phyloP scores from a whole-genome alignment of 2,113 vertebrate species.

The Carettochelys insculpta region DNA sequence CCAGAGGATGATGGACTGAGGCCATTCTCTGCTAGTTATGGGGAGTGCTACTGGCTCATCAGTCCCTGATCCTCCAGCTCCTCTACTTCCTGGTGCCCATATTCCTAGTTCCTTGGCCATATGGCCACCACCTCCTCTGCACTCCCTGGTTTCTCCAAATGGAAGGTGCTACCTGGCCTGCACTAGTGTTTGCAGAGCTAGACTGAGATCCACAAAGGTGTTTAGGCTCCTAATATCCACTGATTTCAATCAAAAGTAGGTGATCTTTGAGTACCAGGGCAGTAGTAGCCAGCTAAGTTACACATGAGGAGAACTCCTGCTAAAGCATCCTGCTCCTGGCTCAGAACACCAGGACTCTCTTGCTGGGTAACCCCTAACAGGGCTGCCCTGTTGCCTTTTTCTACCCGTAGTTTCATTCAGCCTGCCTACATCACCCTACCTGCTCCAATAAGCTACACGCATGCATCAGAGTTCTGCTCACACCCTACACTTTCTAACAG shows the following conservation, averaged over 20 bases:
- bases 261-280: neutral
- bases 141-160: neutral
- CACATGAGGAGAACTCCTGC: neutral
- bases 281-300: neutral
- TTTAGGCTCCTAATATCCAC: neutral
- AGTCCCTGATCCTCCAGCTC: neutral
- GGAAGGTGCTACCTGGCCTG: neutral
- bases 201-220: neutral
- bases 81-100: neutral
- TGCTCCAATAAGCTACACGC: too few relatives aligned
- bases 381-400: neutral
- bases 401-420: too few relatives aligned
- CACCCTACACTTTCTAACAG: neutral
- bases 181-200: neutral
- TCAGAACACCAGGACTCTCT: neutral
- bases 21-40: too few relatives aligned
- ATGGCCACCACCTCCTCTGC: neutral
- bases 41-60: neutral
- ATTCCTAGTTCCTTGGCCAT: neutral
- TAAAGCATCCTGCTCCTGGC: neutral
- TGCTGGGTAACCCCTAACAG: neutral
- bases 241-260: neutral
- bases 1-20: too few relatives aligned
- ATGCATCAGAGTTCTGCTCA: neutral
- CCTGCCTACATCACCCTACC: fast-evolving